Conservation (phyloP, 2,888 invertebrate genomes). For the Pyrrhosoma nymphula region DNA sequence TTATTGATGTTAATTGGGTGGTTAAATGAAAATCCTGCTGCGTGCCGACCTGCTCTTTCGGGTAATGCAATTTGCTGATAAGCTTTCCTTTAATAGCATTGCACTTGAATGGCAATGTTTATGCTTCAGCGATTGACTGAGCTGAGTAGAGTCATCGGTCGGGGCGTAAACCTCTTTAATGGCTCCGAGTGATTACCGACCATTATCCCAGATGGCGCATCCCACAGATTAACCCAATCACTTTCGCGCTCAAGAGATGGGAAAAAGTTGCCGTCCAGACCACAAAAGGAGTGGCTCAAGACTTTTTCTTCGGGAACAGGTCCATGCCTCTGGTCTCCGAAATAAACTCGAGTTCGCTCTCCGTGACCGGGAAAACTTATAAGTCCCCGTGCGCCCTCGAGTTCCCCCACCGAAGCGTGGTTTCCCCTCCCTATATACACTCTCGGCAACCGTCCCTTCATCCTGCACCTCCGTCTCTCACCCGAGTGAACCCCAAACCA, state of each 20-base stretch:
- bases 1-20: too few species aligned
- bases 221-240: not conserved
- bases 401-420: not conserved
- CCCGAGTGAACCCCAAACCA: not conserved
- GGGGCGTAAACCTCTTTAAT: not conserved
- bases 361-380: conserved; percentile 55
- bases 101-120: too few species aligned
- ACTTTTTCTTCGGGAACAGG: conserved; percentile 25
- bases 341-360: conserved; percentile 58
- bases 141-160: not conserved
- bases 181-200: not conserved
- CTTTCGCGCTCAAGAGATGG: not conserved
- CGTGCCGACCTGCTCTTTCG: too few species aligned
- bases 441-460: not conserved
- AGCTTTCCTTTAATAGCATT: too few species aligned
- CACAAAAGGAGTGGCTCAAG: not conserved
- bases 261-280: conserved; percentile 17
- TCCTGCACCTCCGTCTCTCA: not conserved
- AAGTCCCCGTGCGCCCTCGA: not conserved
- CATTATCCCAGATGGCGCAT: not conserved
- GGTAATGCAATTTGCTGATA: too few species aligned
- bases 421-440: not conserved
- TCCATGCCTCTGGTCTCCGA: conserved; percentile 10
- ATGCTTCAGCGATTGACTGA: not conserved
- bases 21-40: too few species aligned